A percentile compares a stretch with the other conserved stretches of the same genome.
These are phyloP conservation scores for Mesocentrotus franciscanus DNA, from an alignment of 53 echinoderm and acorn worm species.

Conservation along the genomic window DNA sequence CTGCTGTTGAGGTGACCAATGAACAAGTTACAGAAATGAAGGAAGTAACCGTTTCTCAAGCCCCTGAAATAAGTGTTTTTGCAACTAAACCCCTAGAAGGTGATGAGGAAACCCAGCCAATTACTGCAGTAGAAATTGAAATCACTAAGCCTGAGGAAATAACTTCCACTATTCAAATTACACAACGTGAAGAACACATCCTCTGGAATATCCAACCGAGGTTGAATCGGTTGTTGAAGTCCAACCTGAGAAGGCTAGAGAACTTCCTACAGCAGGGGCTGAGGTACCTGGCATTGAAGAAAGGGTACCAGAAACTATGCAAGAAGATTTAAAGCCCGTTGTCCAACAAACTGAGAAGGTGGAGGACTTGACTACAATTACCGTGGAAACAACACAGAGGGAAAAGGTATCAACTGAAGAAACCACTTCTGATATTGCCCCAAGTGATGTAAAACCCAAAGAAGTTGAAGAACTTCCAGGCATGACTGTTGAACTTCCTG, in stretches of 20 bases:
- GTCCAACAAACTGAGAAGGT: constrained; percentile 28
- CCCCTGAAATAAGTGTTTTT: constrained; percentile 26
- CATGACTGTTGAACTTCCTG: neutral
- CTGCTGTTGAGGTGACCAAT: constrained; percentile 25
- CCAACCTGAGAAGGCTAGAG: constrained; percentile 47
- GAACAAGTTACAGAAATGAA: constrained; percentile 28
- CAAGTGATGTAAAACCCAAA: neutral
- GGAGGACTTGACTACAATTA: constrained; percentile 63
- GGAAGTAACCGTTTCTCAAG: too few relatives aligned
- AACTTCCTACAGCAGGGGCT: constrained; percentile 61
- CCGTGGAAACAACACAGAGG: constrained; percentile 41
- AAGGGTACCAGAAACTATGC: neutral
- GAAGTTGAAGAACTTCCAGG: constrained; percentile 51
- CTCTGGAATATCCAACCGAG: neutral
- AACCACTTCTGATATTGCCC: neutral
- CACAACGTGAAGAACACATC: constrained; percentile 10
- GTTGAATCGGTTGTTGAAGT: neutral
- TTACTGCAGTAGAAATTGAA: constrained; percentile 64
- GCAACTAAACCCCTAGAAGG: neutral
- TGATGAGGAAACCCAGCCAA: constrained; percentile 61
- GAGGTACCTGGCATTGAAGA: constrained; percentile 49
- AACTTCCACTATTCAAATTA: constrained; percentile 42
- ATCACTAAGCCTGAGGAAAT: neutral
- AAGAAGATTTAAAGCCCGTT: neutral
- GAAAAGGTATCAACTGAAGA: constrained; percentile 2